phyloP scores from a whole-genome alignment of 2,888 invertebrate genomes.

The Chouioia cunea region DNA sequence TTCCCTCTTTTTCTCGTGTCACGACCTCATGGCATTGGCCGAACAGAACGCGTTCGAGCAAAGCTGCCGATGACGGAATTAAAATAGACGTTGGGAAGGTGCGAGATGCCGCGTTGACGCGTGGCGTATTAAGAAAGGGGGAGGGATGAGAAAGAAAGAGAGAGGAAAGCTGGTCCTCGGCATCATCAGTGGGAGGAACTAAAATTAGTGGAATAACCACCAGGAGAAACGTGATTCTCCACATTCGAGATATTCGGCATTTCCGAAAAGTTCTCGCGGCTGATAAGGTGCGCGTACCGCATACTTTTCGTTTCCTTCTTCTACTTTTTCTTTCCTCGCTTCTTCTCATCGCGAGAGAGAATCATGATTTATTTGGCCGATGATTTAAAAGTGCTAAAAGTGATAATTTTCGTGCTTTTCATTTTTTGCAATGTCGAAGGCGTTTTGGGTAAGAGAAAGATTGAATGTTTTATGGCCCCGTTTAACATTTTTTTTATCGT shows the following conservation, averaged over 20 bases:
- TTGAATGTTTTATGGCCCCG: constrained; percentile 1
- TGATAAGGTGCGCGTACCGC: constrained; percentile 51
- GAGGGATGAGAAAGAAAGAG: constrained; percentile 10
- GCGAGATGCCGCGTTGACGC: constrained; percentile 16
- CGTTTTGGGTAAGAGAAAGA: constrained; percentile 35
- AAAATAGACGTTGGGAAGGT: constrained; percentile 50
- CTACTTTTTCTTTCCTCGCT: not conserved
- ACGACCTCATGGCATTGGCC: constrained; percentile 9
- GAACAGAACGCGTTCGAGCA: not conserved
- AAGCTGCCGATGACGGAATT: constrained; percentile 53
- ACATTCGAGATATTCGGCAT: constrained; percentile 52
- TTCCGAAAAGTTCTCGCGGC: constrained; percentile 57
- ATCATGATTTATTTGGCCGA: constrained; percentile 1
- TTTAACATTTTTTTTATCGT: too few species aligned
- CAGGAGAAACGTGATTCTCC: constrained; percentile 49
- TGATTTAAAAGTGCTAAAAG: not conserved
- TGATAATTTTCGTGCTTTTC: constrained; percentile 3
- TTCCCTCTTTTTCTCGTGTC: too few species aligned
- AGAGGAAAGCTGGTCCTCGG: constrained; percentile 22
- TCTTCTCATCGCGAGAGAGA: not conserved
- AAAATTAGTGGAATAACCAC: constrained; percentile 59
- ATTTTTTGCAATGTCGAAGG: constrained; percentile 1
- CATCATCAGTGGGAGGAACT: constrained; percentile 58
- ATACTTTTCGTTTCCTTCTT: constrained; percentile 37
- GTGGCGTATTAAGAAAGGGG: not conserved